Evolutionary conservation across 35 echinoderm and acorn worm species (phyloP), one percentile per base, ranked within the genome.

Genomic region (Lytechinus pictus): DNA sequence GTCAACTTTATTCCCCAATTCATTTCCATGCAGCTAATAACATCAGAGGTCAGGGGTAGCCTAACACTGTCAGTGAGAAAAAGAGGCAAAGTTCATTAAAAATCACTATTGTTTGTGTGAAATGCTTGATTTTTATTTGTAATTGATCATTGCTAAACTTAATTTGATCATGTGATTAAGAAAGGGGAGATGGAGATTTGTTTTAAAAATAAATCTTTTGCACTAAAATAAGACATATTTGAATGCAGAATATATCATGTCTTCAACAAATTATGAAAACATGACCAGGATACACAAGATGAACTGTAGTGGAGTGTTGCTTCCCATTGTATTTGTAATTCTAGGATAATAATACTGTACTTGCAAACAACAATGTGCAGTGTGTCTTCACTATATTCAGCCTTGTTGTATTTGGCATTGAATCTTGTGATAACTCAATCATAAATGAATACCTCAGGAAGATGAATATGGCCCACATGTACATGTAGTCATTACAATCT

Each of bases 391-490:
- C 88, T 44, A 28, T 90, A 14, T 44, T 3, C 28, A 13, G 88
- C 88, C 88, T 52, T 90, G 29, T 44, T 54, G 8, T 54, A 90
- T 90, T 21, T 90, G 88, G 88, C 88, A 90, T 90, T 90, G 88
- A 90, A 90, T 90, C 88, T 54, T 54, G 88, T 90, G 88, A 90
- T 90, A 90, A 90, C 88, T 54, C 88, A 90, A 90, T 90, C 88
- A 90, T 79, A 79, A 79, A 90, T 14, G 24, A 44, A 6, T 44
- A 33, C 29, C 29, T 44, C 88, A 52, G 24, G 52, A 90, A 90
- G 29, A 90, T 13, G 88, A 44, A 52, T 90, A 27, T 27, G 27
- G 88, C 28, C 88, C 21, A 79, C 88, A 52, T 90, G 33, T 52
- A 54, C 88, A 28, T 90, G 28, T 12, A 51, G 28, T 54, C 88